Evolutionary conservation across 2,113 vertebrate species (phyloP).

Genomic region (Cyanocitta stelleri): DNA sequence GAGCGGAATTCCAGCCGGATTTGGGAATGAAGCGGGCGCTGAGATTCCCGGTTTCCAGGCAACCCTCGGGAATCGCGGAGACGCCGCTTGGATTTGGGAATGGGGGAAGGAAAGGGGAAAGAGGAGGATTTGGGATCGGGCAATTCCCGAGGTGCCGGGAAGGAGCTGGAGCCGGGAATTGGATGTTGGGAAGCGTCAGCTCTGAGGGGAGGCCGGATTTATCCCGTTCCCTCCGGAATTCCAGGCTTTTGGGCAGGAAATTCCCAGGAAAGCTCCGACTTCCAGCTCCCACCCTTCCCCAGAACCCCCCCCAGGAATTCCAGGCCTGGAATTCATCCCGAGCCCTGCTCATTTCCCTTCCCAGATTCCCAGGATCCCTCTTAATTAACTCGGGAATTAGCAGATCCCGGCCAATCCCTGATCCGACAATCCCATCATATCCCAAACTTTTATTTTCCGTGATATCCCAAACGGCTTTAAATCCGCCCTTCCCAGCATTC

Average conservation of each 20-base stretch:
- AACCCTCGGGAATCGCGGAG: neutral
- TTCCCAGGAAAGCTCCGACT: neutral
- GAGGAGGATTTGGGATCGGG: neutral
- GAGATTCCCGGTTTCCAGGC: neutral
- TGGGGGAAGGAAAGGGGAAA: too few relatives aligned
- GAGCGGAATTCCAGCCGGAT: neutral
- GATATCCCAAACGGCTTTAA: neutral
- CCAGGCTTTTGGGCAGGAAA: neutral
- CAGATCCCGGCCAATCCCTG: neutral
- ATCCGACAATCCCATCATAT: fast-evolving
- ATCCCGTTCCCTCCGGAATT: neutral
- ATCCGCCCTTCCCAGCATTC: neutral
- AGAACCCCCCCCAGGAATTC: neutral
- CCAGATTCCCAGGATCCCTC: neutral
- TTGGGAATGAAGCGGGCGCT: neutral
- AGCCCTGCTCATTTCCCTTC: neutral
- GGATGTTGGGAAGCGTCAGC: neutral
- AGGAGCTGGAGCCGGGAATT: neutral
- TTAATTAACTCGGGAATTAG: neutral
- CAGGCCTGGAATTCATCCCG: neutral
- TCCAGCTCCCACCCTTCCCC: neutral
- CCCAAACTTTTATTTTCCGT: fast-evolving
- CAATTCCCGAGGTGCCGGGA: neutral
- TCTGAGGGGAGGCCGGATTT: neutral
- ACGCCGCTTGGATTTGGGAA: neutral